A percentile compares a stretch with the other conserved stretches of the same genome.
Evolutionary conservation across 30 jellyfish, hydroid and myxozoan species (phyloP).

Genomic region (Aurelia sp.): DNA sequence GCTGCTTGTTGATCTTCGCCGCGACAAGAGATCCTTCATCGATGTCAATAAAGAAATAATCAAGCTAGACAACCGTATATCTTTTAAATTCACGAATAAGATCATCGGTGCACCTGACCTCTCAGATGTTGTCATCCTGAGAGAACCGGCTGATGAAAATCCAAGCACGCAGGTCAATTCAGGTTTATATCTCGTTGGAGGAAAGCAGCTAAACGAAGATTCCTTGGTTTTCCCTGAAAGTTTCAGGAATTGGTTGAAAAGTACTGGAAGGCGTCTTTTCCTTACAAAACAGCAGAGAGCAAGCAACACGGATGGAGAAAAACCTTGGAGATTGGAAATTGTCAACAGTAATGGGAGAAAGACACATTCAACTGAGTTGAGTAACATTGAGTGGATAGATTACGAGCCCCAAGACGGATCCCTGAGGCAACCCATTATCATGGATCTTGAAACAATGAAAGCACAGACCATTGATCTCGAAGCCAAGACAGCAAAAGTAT

Average conservation of each 20-base stretch:
- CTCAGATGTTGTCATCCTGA: conserved; percentile 17
- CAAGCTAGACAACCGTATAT: conserved; percentile 11
- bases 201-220: conserved; percentile 33
- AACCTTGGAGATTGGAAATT: conserved; percentile 11
- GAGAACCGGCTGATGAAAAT: background rate
- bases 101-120: background rate
- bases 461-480: conserved; percentile 21
- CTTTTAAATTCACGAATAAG: background rate
- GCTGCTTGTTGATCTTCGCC: conserved; percentile 22
- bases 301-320: background rate
- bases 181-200: conserved; percentile 24
- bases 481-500: background rate
- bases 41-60: conserved; percentile 29
- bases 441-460: conserved; percentile 1
- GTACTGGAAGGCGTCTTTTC: background rate
- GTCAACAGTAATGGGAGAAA: background rate
- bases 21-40: conserved; percentile 20
- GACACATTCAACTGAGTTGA: background rate
- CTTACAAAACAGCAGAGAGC: conserved; percentile 1
- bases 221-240: conserved; percentile 24
- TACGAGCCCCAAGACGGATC: conserved; percentile 32
- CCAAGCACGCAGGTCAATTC: background rate
- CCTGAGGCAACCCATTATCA: conserved; percentile 15
- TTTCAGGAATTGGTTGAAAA: conserved; percentile 19
- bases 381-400: conserved; percentile 36